These are phyloP conservation scores for Lipotes vexillifer DNA, from an alignment of 2,113 vertebrate species.

Conservation along the genomic window DNA sequence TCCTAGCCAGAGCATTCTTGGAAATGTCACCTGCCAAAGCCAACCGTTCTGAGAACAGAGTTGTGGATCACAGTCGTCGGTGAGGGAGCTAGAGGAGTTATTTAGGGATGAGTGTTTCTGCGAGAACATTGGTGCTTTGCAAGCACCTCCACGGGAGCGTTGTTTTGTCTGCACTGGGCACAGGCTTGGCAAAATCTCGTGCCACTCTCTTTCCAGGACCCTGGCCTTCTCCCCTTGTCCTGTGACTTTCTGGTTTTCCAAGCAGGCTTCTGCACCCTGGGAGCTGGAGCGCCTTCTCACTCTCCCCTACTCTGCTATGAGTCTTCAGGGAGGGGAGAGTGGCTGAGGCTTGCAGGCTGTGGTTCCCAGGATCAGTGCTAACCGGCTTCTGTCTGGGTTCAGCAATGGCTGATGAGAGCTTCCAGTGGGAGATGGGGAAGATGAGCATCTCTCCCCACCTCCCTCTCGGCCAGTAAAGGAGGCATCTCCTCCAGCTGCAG, in stretches of 20 bases:
- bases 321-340: not conserved
- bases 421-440: not conserved
- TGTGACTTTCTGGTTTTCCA: not conserved
- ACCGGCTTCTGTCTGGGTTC: not conserved
- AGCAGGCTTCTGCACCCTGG: not conserved
- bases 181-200: not conserved
- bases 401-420: not conserved
- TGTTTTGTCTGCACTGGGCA: not conserved
- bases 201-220: not conserved
- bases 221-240: not conserved
- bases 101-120: not conserved
- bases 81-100: not conserved
- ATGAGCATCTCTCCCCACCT: not conserved
- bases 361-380: not conserved
- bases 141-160: not conserved
- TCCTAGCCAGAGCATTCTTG: conserved; percentile 26
- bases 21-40: conserved; percentile 34
- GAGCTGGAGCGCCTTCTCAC: not conserved
- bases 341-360: not conserved
- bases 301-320: not conserved
- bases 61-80: not conserved
- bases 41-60: conserved; percentile 22
- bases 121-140: not conserved
- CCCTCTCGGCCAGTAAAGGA: not conserved
- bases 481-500: not conserved